Evolutionary conservation across 2,888 invertebrate species (phyloP).

Genomic region (Sminthurides aquaticus): DNA sequence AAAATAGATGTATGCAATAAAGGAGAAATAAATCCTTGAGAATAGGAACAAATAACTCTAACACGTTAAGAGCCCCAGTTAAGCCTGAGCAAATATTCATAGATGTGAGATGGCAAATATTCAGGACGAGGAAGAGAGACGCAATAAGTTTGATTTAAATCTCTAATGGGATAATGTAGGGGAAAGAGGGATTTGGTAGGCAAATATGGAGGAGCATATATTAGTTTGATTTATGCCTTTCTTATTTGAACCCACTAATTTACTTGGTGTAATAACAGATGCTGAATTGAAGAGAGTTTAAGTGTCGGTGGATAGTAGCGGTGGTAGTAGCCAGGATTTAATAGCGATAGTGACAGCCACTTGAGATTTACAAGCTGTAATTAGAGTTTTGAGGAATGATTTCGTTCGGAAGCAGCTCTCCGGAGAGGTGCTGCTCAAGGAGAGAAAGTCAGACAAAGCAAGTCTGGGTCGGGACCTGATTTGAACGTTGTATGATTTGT

Average conservation of each 20-base stretch:
- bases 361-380: neutral
- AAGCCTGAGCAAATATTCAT: no score
- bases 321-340: neutral
- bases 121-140: no score
- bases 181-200: no score
- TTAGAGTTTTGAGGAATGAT: neutral
- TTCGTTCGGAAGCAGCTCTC: neutral
- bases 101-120: no score
- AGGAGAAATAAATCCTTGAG: no score
- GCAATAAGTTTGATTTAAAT: no score
- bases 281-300: neutral
- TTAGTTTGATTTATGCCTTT: neutral
- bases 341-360: neutral
- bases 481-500: no score
- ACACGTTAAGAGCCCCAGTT: no score
- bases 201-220: no score
- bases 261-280: neutral
- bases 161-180: no score
- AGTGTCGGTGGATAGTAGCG: neutral
- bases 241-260: neutral
- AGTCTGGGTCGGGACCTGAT: neutral
- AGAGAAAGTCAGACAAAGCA: neutral
- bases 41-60: no score
- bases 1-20: no score
- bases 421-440: neutral